Percentiles rank a stretch among this genome's conserved stretches.
These are phyloP conservation scores for Leucosticte australis DNA, from an alignment of 2,113 vertebrate species.

Conservation along the genomic window DNA sequence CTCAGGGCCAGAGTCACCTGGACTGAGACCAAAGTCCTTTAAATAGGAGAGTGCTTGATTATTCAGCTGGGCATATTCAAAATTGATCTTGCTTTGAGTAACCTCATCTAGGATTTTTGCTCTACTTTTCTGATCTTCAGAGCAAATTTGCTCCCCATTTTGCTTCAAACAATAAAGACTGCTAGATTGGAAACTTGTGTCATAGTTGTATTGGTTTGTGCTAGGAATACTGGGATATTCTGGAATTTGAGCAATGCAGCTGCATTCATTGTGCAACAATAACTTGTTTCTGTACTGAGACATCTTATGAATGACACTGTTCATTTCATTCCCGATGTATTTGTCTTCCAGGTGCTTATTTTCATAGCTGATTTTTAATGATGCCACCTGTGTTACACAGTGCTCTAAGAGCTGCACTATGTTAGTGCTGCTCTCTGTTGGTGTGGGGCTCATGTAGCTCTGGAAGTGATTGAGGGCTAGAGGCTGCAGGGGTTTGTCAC, in stretches of 20 bases:
- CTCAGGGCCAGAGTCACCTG: not conserved
- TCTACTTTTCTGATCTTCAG: slow-evolving; percentile 5
- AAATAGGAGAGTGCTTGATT: slow-evolving; percentile 22
- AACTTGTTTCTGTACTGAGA: slow-evolving; percentile 38
- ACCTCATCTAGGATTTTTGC: slow-evolving; percentile 29
- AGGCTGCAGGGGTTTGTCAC: slow-evolving; percentile 12
- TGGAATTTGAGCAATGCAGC: not conserved
- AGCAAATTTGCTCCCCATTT: slow-evolving; percentile 15
- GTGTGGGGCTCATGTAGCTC: slow-evolving; percentile 47
- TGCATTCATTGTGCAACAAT: slow-evolving; percentile 36
- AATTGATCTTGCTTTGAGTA: slow-evolving; percentile 11
- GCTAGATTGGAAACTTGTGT: not conserved
- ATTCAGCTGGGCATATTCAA: slow-evolving; percentile 54
- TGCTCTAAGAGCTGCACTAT: slow-evolving; percentile 66
- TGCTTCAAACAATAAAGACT: not conserved
- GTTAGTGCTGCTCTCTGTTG: slow-evolving; percentile 44
- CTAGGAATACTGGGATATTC: not conserved
- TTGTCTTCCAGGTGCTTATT: not conserved
- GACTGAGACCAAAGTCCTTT: slow-evolving; percentile 34
- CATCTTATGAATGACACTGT: not conserved
- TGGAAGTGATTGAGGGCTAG: slow-evolving; percentile 14
- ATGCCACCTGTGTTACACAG: slow-evolving; percentile 73
- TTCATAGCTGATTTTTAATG: slow-evolving; percentile 68
- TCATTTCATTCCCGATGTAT: slow-evolving; percentile 9
- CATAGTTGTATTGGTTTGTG: not conserved